Conservation (phyloP, 2,888 invertebrate species). For the Scaptomyza flava region DNA sequence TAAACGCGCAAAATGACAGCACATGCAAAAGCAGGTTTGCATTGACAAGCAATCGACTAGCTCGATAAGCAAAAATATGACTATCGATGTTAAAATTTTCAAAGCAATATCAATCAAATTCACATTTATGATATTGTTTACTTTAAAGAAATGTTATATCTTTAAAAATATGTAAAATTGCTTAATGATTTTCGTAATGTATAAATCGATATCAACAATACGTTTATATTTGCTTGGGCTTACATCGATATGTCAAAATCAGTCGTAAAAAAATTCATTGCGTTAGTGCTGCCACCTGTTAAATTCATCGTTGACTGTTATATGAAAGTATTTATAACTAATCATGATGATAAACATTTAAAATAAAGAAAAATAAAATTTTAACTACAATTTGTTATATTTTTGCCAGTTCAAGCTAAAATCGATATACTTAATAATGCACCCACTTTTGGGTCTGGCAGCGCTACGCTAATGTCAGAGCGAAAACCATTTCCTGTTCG, state of each 20-base stretch:
- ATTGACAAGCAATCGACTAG: neutral
- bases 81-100: neutral
- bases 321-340: neutral
- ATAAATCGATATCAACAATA: neutral
- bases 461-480: constrained; percentile 38
- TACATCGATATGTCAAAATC: constrained; percentile 2
- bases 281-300: constrained; percentile 5
- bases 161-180: neutral
- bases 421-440: constrained; percentile 13
- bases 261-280: neutral
- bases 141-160: neutral
- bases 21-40: constrained; percentile 43
- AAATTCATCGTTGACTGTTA: neutral
- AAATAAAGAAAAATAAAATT: neutral
- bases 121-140: neutral
- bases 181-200: neutral
- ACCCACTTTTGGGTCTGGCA: constrained; percentile 29
- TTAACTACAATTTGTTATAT: neutral
- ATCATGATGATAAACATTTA: neutral
- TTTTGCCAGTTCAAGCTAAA: neutral
- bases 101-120: neutral
- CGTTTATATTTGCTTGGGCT: neutral
- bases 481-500: constrained; percentile 56
- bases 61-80: constrained; percentile 9
- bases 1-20: constrained; percentile 52